A percentile compares a stretch with the other conserved stretches of the same genome.
Evolutionary conservation across 2,888 invertebrate genomes (phyloP).

Genomic region (Kryphioiulus occultus): DNA sequence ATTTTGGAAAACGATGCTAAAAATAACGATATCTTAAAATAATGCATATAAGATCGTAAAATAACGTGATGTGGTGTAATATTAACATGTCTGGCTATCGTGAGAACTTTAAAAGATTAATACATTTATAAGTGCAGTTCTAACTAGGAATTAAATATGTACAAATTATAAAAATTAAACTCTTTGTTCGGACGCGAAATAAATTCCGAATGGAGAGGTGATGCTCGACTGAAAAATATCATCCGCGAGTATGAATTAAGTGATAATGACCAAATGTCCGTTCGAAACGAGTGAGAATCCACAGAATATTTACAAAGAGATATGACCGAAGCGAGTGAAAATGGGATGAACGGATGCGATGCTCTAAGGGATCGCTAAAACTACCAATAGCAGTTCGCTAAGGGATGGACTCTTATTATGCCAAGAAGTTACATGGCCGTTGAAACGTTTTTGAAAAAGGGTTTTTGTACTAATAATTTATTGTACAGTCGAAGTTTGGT

Average conservation of each 20-base stretch:
- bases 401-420: background rate
- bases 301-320: background rate
- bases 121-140: background rate
- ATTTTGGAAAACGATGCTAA: background rate
- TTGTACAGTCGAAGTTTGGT: background rate
- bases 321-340: background rate
- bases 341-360: background rate
- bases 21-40: background rate
- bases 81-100: background rate
- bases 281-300: background rate
- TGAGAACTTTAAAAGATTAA: background rate
- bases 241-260: background rate
- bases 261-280: background rate
- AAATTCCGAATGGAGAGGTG: background rate
- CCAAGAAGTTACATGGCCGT: background rate
- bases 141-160: background rate
- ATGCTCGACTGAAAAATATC: background rate
- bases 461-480: background rate
- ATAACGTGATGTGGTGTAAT: background rate
- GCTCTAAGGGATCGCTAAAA: too few relatives aligned
- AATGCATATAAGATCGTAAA: background rate
- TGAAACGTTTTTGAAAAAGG: background rate
- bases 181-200: background rate
- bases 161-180: background rate
- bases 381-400: background rate